phyloP scores from a whole-genome alignment of 2,888 invertebrate species.

The Xylota sylvarum region DNA sequence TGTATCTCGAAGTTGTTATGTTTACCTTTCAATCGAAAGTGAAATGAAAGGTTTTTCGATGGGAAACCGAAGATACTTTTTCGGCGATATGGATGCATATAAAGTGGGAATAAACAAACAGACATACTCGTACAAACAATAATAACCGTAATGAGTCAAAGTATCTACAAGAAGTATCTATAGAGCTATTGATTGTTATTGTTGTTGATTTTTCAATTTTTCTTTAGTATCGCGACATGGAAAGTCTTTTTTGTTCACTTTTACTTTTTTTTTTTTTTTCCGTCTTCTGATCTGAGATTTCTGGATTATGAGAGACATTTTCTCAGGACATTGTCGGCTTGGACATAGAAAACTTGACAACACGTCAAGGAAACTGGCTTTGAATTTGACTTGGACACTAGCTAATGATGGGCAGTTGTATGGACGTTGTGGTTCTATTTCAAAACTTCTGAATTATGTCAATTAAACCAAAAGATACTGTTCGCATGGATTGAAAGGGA shows the following conservation, averaged over 20 bases:
- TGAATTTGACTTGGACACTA: slow-evolving; percentile 27
- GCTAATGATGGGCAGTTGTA: slow-evolving; percentile 40
- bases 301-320: neutral
- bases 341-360: slow-evolving; percentile 26
- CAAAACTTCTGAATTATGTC: slow-evolving; percentile 51
- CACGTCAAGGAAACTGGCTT: slow-evolving; percentile 42
- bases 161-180: slow-evolving; percentile 50
- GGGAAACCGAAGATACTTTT: slow-evolving; percentile 55
- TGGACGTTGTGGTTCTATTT: slow-evolving; percentile 24
- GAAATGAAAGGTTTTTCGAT: slow-evolving; percentile 66
- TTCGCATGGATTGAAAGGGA: slow-evolving; percentile 31
- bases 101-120: slow-evolving; percentile 34
- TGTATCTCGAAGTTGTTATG: slow-evolving; percentile 23
- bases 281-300: neutral
- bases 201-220: slow-evolving; percentile 46
- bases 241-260: slow-evolving; percentile 51
- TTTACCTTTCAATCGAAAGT: slow-evolving; percentile 75
- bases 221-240: slow-evolving; percentile 27
- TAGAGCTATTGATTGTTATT: slow-evolving; percentile 46
- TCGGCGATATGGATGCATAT: slow-evolving; percentile 63
- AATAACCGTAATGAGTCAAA: slow-evolving; percentile 73
- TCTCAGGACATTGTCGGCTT: neutral
- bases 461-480: slow-evolving; percentile 34
- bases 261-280: slow-evolving; percentile 33
- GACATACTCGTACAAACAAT: slow-evolving; percentile 40